Conservation (phyloP, 2,113 vertebrate species). For the Colaptes auratus region DNA sequence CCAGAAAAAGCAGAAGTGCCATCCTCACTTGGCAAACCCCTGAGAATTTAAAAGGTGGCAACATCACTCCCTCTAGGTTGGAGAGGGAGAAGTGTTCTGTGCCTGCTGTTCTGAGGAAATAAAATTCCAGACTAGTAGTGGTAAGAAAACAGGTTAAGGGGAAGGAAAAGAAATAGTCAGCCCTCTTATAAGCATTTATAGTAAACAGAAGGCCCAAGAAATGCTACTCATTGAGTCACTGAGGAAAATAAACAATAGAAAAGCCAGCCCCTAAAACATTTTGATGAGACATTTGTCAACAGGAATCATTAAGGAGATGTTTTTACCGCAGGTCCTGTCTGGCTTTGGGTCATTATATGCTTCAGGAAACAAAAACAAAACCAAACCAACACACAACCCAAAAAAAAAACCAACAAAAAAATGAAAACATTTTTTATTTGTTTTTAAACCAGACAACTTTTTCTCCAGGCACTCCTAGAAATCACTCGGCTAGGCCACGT, state of each 20-base stretch:
- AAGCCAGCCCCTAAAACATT: background rate
- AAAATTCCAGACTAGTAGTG: background rate
- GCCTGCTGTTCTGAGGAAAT: background rate
- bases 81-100: background rate
- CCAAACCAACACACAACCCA: too few relatives aligned
- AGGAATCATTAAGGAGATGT: background rate
- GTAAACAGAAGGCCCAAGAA: background rate
- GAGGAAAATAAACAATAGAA: background rate
- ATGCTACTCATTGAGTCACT: background rate
- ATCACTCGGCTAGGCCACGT: background rate
- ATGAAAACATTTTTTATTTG: background rate
- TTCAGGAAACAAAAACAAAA: background rate
- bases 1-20: background rate
- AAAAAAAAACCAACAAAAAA: too few relatives aligned
- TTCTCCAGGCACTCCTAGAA: background rate
- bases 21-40: background rate
- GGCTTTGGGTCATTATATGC: background rate
- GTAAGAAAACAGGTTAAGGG: background rate
- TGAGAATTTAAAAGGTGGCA: background rate
- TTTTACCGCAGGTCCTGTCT: background rate
- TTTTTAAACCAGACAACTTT: background rate
- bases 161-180: background rate
- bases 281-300: background rate
- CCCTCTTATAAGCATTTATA: background rate
- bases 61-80: constrained; percentile 18